Evolutionary conservation across 2,113 vertebrate species (phyloP), one percentile per base, ranked within the genome.

Genomic region (Numenius arquata): DNA sequence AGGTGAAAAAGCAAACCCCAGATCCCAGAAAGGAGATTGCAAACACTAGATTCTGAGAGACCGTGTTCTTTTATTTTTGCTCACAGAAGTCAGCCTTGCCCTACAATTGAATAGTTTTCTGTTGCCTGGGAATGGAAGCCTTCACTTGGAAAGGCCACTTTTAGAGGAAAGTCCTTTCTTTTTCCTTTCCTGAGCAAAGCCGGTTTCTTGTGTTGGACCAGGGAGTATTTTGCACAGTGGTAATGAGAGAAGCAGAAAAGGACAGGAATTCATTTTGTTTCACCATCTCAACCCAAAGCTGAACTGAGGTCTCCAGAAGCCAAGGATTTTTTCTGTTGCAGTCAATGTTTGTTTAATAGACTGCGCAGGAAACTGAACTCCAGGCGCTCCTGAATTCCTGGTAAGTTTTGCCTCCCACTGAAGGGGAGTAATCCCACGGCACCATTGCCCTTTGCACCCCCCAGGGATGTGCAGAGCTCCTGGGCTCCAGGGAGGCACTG

Each of bases 211-310:
- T 68, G 32, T 62, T 90, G 79, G 59, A 85, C 38, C n/a, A 53
- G 72, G 82, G 22, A 9, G 19, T 77, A 43, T 71, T 95, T 91
- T 83, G 63, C 72, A 52, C 43, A 34, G 36, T 41, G 52, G 26
- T 70, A 91, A 93, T 14, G 30, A 96, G 66, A 19, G 59, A 94
- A 88, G 43, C 75, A 95, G 83, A 85, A 88, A 93, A 90, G 34
- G 18, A 67, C 11, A 4, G 63, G 76, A 48, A n/a, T 71, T 63
- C 2, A 3, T 68, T 93, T 90, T 86, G 50, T 68, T 94, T 90
- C 15, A 2, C 61, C 41, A 59, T 88, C 43, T 93, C 85, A 89
- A 85, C 72, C 62, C 72, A 75, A 91, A 95, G 79, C 63, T 95
- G 88, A 90, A 52, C 21, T 86, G 88, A 92, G 75, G 47, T 88